Conservation (phyloP, 2,888 invertebrate species). For the Chrysolina americana region DNA sequence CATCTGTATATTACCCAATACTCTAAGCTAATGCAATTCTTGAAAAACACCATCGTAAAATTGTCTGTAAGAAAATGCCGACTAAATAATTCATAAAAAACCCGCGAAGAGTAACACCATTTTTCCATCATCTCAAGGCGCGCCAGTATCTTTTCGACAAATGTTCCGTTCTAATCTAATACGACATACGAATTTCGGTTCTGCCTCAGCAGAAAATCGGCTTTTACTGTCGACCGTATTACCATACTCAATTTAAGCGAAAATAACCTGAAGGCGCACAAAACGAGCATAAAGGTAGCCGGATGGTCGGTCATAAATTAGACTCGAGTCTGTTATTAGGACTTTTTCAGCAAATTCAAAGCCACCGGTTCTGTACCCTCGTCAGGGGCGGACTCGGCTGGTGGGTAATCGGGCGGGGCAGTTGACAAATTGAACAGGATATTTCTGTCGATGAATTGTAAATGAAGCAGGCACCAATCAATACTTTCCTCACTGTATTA, state of each 20-base stretch:
- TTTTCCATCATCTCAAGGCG: constrained; percentile 10
- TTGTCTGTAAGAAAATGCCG: not conserved
- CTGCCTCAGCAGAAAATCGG: constrained; percentile 55
- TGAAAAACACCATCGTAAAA: not conserved
- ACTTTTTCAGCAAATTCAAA: constrained; percentile 55
- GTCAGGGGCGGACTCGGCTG: not conserved
- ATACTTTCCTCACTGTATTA: not conserved
- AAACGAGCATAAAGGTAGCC: constrained; percentile 58
- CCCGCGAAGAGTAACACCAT: not conserved
- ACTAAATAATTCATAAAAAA: constrained; percentile 1
- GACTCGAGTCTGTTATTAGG: constrained; percentile 59
- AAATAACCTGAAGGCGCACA: constrained; percentile 57
- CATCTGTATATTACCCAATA: not conserved
- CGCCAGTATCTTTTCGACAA: constrained; percentile 30
- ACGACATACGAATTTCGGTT: constrained; percentile 45
- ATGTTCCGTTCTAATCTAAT: constrained; percentile 39
- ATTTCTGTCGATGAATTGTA: not conserved
- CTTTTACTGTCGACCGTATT: constrained; percentile 49
- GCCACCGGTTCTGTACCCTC: constrained; percentile 37
- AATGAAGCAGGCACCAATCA: too few relatives aligned
- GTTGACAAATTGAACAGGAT: constrained; percentile 2
- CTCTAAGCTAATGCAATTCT: not conserved
- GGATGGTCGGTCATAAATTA: constrained; percentile 62
- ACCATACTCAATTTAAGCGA: constrained; percentile 55
- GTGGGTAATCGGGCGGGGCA: not conserved